Base-by-base conservation (phyloP, 2,113 vertebrate species). In the Dryoscopus gambensis region DNA sequence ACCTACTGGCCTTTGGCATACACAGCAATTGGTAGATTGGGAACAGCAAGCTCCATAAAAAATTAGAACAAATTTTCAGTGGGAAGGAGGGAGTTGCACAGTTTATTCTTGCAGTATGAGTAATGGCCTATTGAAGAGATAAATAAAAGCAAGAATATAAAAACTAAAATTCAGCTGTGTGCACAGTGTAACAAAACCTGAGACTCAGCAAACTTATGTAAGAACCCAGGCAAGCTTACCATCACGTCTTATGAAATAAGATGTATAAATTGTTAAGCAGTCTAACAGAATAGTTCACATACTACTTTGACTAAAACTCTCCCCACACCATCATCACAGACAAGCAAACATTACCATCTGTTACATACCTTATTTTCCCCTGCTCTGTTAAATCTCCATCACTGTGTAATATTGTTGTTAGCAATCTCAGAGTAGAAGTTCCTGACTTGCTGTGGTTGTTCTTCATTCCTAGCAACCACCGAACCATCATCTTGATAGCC, bases 371-470 rank as follows among this genome's bases (percentile, higher is more conserved):
- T 96, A 99, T 99, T 98, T 98, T 99, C 60, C 99, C 99, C 96
- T 99, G 99, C 90, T 99, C 99, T 9, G 99, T 99, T 96, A 99
- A 97, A 94, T 99, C 99, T 92, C 99, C 99, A 71, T 99, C 99
- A 76, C 99, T 99, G 98, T 99, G 99, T 57, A 99, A 96, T 94
- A 99, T 99, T 49, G 99, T 99, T 24, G 99, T 99, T 91, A 99
- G 96, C 97, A 99, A 98, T 93, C 99, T 98, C 91, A 99, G 95
- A 79, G 99, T 99, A 93, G 99, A 99, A 69, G 99, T 99, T 76
- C 99, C 99, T 6, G 99, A 99, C 97, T 99, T 99, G 97, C 99
- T 99, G 97, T 99, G 99, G 94, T 99, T 99, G 97, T 99, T 99
- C 97, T 99, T 99, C 98, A 99, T 99, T 89, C 99, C 99, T 46